Percentiles rank a stretch among this genome's conserved stretches.
phyloP scores from a whole-genome alignment of 1,140 invertebrate genomes.

The Heliothis virescens region DNA sequence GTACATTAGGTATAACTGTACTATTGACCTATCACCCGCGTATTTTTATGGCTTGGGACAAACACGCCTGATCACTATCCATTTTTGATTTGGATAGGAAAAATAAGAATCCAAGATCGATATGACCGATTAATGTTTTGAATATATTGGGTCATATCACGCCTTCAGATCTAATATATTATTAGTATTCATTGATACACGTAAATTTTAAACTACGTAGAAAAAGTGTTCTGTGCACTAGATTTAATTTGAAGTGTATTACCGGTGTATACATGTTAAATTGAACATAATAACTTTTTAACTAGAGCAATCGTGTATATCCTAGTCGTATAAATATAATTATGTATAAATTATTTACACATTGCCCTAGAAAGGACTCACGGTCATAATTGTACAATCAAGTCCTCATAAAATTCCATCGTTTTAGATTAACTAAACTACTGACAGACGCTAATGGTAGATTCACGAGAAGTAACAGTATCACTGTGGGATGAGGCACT shows the following conservation, averaged over 20 bases:
- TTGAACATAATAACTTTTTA: constrained; percentile 65
- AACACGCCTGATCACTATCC: constrained; percentile 2
- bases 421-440: constrained; percentile 1
- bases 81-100: background rate
- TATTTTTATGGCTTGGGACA: background rate
- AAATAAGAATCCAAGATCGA: constrained; percentile 17
- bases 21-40: constrained; percentile 14
- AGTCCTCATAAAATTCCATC: constrained; percentile 23
- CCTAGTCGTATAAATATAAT: constrained; percentile 58
- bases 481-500: background rate
- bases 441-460: background rate
- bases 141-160: background rate
- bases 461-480: constrained; percentile 45
- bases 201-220: constrained; percentile 60
- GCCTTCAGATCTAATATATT: constrained; percentile 26
- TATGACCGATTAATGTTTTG: constrained; percentile 6
- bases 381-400: constrained; percentile 1
- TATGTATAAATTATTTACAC: constrained; percentile 71
- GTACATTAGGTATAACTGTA: constrained; percentile 4
- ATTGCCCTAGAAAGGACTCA: constrained; percentile 41
- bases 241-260: constrained; percentile 68
- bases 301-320: constrained; percentile 61
- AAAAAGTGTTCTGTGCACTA: constrained; percentile 73
- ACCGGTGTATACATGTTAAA: constrained; percentile 68
- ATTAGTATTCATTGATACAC: constrained; percentile 39